Percentiles rank a stretch among this genome's conserved stretches.
Evolutionary conservation across 2,797 vertebrate genomes (phyloP).

Genomic region (Melanotaenia pygmaea): DNA sequence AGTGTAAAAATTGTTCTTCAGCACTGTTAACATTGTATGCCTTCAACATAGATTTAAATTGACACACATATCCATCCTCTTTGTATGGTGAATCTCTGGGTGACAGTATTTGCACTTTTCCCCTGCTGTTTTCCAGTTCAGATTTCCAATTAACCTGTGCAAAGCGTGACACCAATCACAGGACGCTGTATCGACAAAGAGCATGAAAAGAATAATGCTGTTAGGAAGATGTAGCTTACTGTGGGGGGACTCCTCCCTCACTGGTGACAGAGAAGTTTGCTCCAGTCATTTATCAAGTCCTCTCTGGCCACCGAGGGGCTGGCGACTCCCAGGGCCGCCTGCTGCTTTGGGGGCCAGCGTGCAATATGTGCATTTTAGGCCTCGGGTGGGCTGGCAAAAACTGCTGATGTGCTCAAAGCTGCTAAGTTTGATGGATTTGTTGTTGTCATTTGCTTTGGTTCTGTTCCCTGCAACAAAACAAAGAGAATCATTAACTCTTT

Average conservation of each 20-base stretch:
- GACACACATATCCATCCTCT: conserved; percentile 60
- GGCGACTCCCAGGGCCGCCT: conserved; percentile 76
- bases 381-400: conserved; percentile 89
- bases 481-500: conserved; percentile 94
- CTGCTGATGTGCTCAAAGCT: conserved; percentile 91
- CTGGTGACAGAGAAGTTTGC: conserved; percentile 84
- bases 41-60: conserved; percentile 53
- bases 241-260: conserved; percentile 71
- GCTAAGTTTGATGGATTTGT: conserved; percentile 94
- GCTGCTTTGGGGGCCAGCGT: conserved; percentile 79
- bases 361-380: conserved; percentile 87
- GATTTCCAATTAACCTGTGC: conserved; percentile 85
- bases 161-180: conserved; percentile 80
- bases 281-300: conserved; percentile 87
- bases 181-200: conserved; percentile 76
- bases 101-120: conserved; percentile 74
- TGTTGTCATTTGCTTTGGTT: conserved; percentile 90
- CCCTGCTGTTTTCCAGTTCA: conserved; percentile 82
- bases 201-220: conserved; percentile 80
- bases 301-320: conserved; percentile 79
- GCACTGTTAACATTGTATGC: conserved; percentile 60
- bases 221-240: conserved; percentile 80
- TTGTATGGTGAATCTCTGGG: conserved; percentile 67
- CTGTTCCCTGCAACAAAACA: conserved; percentile 82
- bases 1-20: conserved; percentile 36